These are phyloP conservation scores for Lepus oiostolus DNA, from an alignment of 2,797 vertebrate species.

Conservation along the genomic window DNA sequence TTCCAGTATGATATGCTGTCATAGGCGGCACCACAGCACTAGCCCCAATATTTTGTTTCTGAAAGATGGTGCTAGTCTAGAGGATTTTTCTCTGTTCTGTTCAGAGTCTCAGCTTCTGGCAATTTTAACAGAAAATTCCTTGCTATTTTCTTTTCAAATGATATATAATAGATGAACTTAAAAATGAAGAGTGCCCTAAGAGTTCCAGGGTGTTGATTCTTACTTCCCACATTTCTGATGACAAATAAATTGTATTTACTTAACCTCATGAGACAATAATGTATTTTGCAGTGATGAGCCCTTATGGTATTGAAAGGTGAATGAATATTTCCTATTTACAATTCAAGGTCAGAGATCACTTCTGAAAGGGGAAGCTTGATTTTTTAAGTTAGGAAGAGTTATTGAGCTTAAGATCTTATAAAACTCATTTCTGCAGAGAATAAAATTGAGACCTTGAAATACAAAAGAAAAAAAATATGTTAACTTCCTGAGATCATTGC, in stretches of 20 bases:
- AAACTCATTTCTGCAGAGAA: conserved; percentile 43
- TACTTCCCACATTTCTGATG: conserved; percentile 1
- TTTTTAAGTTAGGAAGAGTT: conserved; percentile 36
- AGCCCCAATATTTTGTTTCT: background rate
- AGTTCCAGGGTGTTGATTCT: background rate
- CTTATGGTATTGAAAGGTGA: conserved; percentile 40
- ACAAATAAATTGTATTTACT: conserved; percentile 56
- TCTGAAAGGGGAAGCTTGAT: conserved; percentile 35
- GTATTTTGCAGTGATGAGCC: conserved; percentile 31
- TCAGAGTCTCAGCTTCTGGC: background rate
- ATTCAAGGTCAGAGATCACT: conserved; percentile 54
- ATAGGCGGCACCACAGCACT: too few relatives aligned
- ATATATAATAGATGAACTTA: conserved; percentile 36
- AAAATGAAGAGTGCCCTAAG: background rate
- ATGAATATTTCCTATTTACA: conserved; percentile 48
- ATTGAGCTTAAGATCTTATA: background rate
- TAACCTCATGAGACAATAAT: background rate
- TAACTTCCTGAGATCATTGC: background rate
- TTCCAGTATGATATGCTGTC: too few relatives aligned
- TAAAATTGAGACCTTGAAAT: background rate
- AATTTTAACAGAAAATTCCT: background rate
- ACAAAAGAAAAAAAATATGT: background rate
- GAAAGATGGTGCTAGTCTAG: background rate
- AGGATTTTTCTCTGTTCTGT: conserved; percentile 17
- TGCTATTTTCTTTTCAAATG: conserved; percentile 36